These are phyloP conservation scores for Chromoteleia sp. DNA, from an alignment of 2,888 invertebrate genomes.

Conservation along the genomic window DNA sequence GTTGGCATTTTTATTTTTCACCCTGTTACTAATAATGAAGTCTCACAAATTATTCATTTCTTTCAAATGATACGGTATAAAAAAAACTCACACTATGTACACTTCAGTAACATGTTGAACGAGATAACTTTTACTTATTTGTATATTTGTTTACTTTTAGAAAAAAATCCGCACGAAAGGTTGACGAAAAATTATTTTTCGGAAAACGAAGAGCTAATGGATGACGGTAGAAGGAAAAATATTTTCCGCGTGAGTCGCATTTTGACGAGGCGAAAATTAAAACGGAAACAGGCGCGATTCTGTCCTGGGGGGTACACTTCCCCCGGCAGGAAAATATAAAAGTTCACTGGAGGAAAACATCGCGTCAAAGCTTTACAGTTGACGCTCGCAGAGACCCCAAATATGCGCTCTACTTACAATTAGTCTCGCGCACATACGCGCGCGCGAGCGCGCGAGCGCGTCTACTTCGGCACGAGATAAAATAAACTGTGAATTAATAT, in stretches of 20 bases:
- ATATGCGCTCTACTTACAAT: slow-evolving; percentile 49
- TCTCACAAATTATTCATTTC: no score
- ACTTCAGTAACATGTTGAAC: no score
- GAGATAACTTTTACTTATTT: no score
- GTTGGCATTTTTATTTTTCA: no score
- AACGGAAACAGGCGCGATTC: slow-evolving; percentile 26
- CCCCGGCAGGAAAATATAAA: slow-evolving; percentile 48
- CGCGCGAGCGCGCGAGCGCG: not conserved
- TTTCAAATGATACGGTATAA: no score
- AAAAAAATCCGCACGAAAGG: no score
- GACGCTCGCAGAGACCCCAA: slow-evolving; percentile 45
- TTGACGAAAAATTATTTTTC: no score
- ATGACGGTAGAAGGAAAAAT: not conserved
- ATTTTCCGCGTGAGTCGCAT: not conserved
- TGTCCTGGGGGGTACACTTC: slow-evolving; percentile 33
- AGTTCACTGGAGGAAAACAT: slow-evolving; percentile 44
- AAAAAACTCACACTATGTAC: no score
- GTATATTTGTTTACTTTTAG: no score
- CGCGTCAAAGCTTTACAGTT: slow-evolving; percentile 57
- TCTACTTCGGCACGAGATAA: slow-evolving; percentile 8
- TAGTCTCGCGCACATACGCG: no score
- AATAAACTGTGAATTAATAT: slow-evolving; percentile 52
- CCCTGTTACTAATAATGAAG: no score
- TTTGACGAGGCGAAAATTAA: slow-evolving; percentile 13
- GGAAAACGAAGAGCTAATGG: no score